A percentile compares a stretch with the other conserved stretches of the same genome.
Evolutionary conservation across 1,140 invertebrate genomes (phyloP).

Genomic region (Trissolcus basalis): DNA sequence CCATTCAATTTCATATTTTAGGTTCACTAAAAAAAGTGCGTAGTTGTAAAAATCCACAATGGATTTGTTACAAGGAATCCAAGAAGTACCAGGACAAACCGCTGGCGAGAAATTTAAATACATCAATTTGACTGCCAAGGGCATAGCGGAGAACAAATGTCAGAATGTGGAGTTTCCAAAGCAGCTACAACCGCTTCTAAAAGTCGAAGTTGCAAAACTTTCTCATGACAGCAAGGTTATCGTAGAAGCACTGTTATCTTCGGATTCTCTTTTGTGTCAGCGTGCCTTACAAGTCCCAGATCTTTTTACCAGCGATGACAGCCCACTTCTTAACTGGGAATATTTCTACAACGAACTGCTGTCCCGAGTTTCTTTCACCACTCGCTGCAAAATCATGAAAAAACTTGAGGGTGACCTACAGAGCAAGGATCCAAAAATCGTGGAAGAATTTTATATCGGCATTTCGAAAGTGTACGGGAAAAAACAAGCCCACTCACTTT

Average conservation of each 20-base stretch:
- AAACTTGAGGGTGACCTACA: constrained; percentile 38
- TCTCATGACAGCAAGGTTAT: constrained; percentile 41
- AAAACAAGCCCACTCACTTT: constrained; percentile 25
- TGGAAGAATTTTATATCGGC: constrained; percentile 11
- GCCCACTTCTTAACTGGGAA: constrained; percentile 39
- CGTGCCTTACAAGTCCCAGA: constrained; percentile 60
- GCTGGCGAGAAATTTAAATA: constrained; percentile 59
- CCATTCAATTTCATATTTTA: too few relatives aligned
- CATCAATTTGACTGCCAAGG: constrained; percentile 49
- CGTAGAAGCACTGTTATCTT: constrained; percentile 60
- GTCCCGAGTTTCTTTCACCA: constrained; percentile 54
- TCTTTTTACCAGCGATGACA: constrained; percentile 59
- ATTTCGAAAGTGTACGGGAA: constrained; percentile 22
- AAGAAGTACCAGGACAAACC: constrained; percentile 59
- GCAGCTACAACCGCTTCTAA: constrained; percentile 45
- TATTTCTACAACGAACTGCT: constrained; percentile 61
- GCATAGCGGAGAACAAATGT: constrained; percentile 15
- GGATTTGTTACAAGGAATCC: constrained; percentile 57
- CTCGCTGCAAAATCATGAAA: constrained; percentile 59
- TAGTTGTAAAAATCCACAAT: too few relatives aligned
- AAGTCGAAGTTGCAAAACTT: constrained; percentile 56
- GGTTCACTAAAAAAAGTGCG: too few relatives aligned
- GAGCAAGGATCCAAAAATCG: constrained; percentile 21
- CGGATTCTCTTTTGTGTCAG: constrained; percentile 54
- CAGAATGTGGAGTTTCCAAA: constrained; percentile 30